Percentiles rank a stretch among this genome's conserved stretches.
phyloP scores from a whole-genome alignment of 2,797 vertebrate genomes.

The Pygocentrus nattereri region DNA sequence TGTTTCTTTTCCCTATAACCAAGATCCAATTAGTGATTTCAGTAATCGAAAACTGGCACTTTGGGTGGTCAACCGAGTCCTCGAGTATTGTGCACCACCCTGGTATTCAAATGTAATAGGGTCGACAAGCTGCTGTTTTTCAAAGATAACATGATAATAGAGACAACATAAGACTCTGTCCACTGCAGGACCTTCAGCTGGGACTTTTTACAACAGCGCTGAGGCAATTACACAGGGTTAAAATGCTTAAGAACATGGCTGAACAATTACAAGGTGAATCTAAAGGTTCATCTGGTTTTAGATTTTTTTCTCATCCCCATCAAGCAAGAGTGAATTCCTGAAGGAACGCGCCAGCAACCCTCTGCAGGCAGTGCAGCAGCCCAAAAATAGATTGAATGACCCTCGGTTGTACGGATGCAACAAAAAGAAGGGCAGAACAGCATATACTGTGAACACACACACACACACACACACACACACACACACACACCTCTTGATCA shows the following conservation, averaged over 20 bases:
- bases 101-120: too few species aligned
- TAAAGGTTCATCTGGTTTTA: neutral
- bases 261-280: too few species aligned
- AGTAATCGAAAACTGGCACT: too few species aligned
- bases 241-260: neutral
- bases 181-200: neutral
- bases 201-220: neutral
- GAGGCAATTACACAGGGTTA: neutral
- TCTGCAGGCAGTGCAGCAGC: slow-evolving; percentile 7
- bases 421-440: slow-evolving; percentile 39
- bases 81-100: too few species aligned
- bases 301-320: neutral
- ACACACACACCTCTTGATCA: slow-evolving; percentile 34
- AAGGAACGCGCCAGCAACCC: slow-evolving; percentile 8
- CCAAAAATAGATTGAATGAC: slow-evolving; percentile 34
- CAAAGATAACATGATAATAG: too few species aligned
- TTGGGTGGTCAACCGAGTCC: too few species aligned
- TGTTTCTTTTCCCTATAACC: too few species aligned
- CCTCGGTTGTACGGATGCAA: slow-evolving; percentile 35
- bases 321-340: neutral
- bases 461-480: slow-evolving; percentile 13
- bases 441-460: slow-evolving; percentile 31
- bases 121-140: too few species aligned
- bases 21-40: too few species aligned
- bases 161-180: neutral